Evolutionary conservation across 1,140 invertebrate genomes (phyloP), one percentile per base, ranked within the genome.

Genomic region (Drosophila orosa): DNA sequence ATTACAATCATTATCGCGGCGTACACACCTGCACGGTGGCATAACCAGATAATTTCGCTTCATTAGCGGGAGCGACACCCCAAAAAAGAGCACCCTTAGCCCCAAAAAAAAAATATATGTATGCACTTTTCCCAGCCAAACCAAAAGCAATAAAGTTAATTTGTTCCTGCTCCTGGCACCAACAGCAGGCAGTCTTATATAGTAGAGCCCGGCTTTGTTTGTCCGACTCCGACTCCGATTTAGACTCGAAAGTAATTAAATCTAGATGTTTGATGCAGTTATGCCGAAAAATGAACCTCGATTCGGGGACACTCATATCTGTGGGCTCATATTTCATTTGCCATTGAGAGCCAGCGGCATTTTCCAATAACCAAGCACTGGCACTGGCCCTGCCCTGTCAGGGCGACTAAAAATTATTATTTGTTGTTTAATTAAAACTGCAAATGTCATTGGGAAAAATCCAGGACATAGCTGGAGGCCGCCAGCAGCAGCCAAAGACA

Each of bases 351-450:
- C 55, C 25, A 58, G 61, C 52, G 61, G 25, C 25, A 50, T 22
- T 29, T 59, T 48, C 40, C 56, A 59, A 50, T 40, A 54, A 5
- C 29, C 29, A 33, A 52, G n/a, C 39, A 40, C 17, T 10, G 17
- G 9, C 17, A 12, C 7, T 35, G 29, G 29, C 19, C 29, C 17
- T 35, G 27, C 19, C n/a, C 13, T 54, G 50, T 35, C 50, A 24
- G 31, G 13, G 31, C 31, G 50, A 54, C 29, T 19, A 52, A 72
- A 68, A 80, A 77, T 81, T 62, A 69, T 86, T 77, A 74, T 83
- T 82, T 80, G 62, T 82, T 65, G 80, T 87, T 90, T 82, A 87
- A 90, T 87, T 78, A 82, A 81, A 83, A 79, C 86, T 90, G 87
- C 76, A 90, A 74, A 77, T 87, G 83, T 80, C 85, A 87, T 63